A percentile compares a stretch with the other conserved stretches of the same genome.
Conservation (phyloP, 2,888 invertebrate species). For the Zygaena filipendulae region DNA sequence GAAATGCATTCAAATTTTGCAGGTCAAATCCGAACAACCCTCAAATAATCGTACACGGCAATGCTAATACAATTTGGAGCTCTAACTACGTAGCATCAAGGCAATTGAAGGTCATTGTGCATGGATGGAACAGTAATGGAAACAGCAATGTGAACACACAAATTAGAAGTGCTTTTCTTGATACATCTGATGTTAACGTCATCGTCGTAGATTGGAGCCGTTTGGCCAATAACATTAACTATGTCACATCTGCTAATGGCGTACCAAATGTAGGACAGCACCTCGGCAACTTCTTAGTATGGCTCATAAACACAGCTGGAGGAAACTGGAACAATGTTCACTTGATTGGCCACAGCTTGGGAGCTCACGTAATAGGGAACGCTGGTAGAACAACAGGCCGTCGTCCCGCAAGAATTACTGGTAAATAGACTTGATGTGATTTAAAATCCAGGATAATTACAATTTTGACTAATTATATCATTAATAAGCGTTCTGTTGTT, state of each 20-base stretch:
- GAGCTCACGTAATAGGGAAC: conserved; percentile 45
- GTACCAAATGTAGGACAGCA: conserved; percentile 35
- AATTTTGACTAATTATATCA: too few species aligned
- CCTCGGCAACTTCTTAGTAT: conserved; percentile 37
- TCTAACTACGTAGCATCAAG: conserved; percentile 26
- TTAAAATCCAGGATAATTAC: too few species aligned
- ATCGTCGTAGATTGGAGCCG: conserved; percentile 44
- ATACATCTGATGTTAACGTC: conserved; percentile 33
- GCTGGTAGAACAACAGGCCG: conserved; percentile 33
- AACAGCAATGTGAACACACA: conserved; percentile 22
- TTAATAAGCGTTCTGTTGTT: too few species aligned
- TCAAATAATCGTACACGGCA: conserved; percentile 24
- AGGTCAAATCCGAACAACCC: conserved; percentile 23
- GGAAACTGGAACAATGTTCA: conserved; percentile 44
- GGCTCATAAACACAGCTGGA: conserved; percentile 36
- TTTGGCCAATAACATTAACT: conserved; percentile 22
- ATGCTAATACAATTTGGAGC: conserved; percentile 22
- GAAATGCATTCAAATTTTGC: background rate
- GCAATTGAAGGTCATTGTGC: conserved; percentile 26
- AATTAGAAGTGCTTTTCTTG: conserved; percentile 30
- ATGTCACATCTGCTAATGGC: conserved; percentile 28
- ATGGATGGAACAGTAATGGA: conserved; percentile 31
- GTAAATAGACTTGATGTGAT: too few species aligned
- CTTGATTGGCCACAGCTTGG: conserved; percentile 48
- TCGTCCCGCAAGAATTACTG: conserved; percentile 34